phyloP scores from a whole-genome alignment of 2,797 vertebrate species.

The Zalophus californianus region DNA sequence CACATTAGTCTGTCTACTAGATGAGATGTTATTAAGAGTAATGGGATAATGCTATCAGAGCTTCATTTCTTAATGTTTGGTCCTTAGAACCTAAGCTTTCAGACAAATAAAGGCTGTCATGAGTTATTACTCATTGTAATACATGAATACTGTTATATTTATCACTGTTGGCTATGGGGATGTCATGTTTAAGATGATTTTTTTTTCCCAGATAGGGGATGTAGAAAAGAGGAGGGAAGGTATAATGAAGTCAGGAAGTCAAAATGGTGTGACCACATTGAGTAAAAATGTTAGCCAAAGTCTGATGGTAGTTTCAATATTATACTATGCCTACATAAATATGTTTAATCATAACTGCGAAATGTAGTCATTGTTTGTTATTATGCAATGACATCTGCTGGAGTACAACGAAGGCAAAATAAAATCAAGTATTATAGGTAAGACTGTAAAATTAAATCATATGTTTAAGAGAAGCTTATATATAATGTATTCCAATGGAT shows the following conservation, averaged over 20 bases:
- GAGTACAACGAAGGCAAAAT: background rate
- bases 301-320: background rate
- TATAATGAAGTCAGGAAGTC: background rate
- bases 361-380: background rate
- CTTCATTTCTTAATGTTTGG: conserved; percentile 71
- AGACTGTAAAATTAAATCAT: background rate
- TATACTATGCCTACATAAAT: background rate
- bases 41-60: conserved; percentile 53
- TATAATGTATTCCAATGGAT: background rate
- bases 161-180: conserved; percentile 1
- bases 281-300: background rate
- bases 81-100: conserved; percentile 56
- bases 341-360: background rate
- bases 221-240: background rate
- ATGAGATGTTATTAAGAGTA: conserved; percentile 73
- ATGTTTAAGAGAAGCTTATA: background rate
- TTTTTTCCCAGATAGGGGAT: background rate
- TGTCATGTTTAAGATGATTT: conserved; percentile 1
- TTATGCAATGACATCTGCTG: background rate
- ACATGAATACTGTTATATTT: conserved; percentile 50
- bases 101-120: conserved; percentile 56
- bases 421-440: background rate
- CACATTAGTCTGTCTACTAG: conserved; percentile 65
- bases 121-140: conserved; percentile 56
- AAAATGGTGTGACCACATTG: background rate